Conservation (phyloP, 1,140 invertebrate genomes). For the Hirudo medicinalis region DNA sequence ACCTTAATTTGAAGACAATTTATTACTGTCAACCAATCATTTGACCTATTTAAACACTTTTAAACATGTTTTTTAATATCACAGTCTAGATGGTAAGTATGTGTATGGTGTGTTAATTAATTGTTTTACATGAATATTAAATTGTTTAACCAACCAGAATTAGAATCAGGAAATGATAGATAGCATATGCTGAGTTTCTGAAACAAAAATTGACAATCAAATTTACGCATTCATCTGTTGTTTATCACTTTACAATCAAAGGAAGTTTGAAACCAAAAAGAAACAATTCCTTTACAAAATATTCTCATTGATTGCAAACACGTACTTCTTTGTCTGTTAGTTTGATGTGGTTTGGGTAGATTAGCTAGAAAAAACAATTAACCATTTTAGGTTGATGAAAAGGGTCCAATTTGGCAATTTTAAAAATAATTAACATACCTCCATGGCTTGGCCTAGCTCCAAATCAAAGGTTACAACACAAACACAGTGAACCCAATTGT, state of each 20-base stretch:
- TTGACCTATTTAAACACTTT: slow-evolving; percentile 9
- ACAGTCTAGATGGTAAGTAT: not conserved
- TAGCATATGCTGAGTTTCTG: slow-evolving; percentile 89
- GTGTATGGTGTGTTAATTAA: not conserved
- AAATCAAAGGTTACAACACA: slow-evolving; percentile 96
- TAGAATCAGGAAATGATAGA: slow-evolving; percentile 94
- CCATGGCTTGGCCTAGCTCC: slow-evolving; percentile 88
- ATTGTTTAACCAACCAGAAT: slow-evolving; percentile 50
- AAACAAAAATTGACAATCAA: slow-evolving; percentile 25
- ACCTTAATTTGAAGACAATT: slow-evolving; percentile 43
- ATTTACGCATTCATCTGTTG: slow-evolving; percentile 8
- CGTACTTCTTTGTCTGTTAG: slow-evolving; percentile 68
- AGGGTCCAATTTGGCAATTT: not conserved
- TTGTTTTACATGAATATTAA: not conserved
- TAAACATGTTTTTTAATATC: slow-evolving; percentile 7
- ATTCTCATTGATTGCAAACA: slow-evolving; percentile 16
- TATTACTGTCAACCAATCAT: too few relatives aligned
- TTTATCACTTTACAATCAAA: not conserved
- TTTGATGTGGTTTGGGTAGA: slow-evolving; percentile 68
- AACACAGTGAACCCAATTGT: slow-evolving; percentile 88
- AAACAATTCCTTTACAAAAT: not conserved
- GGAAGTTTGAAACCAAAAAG: too few relatives aligned
- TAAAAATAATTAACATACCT: slow-evolving; percentile 47
- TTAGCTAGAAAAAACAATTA: slow-evolving; percentile 50
- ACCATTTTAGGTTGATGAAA: not conserved